Evolutionary conservation across 2,888 invertebrate species (phyloP).

Genomic region (Troides helena): DNA sequence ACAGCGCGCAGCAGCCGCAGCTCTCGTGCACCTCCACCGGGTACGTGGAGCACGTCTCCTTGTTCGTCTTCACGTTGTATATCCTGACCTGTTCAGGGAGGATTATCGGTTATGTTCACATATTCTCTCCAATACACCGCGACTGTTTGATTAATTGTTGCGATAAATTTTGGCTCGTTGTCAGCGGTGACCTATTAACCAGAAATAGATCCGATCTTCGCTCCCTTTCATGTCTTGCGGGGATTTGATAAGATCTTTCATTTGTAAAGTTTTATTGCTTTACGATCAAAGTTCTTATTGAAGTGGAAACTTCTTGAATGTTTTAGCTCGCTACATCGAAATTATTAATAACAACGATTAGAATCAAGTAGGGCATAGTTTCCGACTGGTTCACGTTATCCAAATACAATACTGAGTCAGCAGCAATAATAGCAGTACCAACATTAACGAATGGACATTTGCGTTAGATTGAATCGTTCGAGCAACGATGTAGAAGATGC

Average conservation of each 20-base stretch:
- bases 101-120: neutral
- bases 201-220: conserved; percentile 20
- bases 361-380: conserved; percentile 22
- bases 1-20: conserved; percentile 62
- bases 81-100: conserved; percentile 59
- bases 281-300: too few species aligned
- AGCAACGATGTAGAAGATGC: conserved; percentile 8
- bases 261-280: too few species aligned
- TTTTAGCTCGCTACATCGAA: too few species aligned
- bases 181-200: conserved; percentile 23
- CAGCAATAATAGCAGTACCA: conserved; percentile 28
- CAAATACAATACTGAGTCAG: conserved; percentile 17
- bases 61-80: conserved; percentile 61
- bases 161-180: conserved; percentile 26
- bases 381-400: conserved; percentile 15
- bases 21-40: conserved; percentile 63
- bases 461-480: conserved; percentile 23
- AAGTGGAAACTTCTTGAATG: neutral
- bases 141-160: conserved; percentile 12
- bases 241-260: conserved; percentile 1
- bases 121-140: neutral
- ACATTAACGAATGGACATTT: conserved; percentile 23
- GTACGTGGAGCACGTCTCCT: conserved; percentile 65
- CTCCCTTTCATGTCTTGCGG: conserved; percentile 15
- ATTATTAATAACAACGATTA: conserved; percentile 10